Percentiles rank a stretch among this genome's conserved stretches.
These are phyloP conservation scores for Vimba vimba DNA, from an alignment of 2,113 vertebrate species.

Conservation along the genomic window DNA sequence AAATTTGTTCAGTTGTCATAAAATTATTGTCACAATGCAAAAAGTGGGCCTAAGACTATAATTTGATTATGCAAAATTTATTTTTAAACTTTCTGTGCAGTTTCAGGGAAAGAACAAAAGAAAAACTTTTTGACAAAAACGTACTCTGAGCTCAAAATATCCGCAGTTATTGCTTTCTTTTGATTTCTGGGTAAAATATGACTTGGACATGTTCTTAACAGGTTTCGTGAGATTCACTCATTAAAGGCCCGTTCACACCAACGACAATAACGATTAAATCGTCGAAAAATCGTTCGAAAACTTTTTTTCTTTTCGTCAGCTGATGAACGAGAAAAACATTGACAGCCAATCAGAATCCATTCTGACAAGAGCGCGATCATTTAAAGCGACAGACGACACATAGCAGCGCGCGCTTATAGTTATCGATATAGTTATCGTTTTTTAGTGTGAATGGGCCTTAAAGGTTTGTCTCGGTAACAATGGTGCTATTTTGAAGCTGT, in stretches of 20 bases:
- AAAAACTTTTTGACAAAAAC: neutral
- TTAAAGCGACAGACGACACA: too few species aligned
- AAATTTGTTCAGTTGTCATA: neutral
- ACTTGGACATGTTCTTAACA: neutral
- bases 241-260: neutral
- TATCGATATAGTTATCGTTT: too few species aligned
- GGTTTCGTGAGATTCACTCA: neutral
- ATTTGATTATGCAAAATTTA: neutral
- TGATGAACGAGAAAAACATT: too few species aligned
- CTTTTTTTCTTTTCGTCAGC: too few species aligned
- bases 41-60: neutral
- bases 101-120: neutral
- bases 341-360: too few species aligned
- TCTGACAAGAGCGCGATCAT: too few species aligned
- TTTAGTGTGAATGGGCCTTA: neutral
- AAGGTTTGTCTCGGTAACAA: neutral
- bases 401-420: too few species aligned
- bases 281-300: too few species aligned
- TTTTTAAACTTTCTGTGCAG: neutral
- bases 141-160: neutral
- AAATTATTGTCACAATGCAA: neutral
- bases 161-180: neutral
- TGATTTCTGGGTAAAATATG: neutral
- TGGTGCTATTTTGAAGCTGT: slow-evolving; percentile 15
- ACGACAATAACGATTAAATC: too few species aligned